Percentiles rank a stretch among this genome's conserved stretches.
Conservation (phyloP, 2,797 vertebrate genomes). For the Poeciliopsis paucimaculata region DNA sequence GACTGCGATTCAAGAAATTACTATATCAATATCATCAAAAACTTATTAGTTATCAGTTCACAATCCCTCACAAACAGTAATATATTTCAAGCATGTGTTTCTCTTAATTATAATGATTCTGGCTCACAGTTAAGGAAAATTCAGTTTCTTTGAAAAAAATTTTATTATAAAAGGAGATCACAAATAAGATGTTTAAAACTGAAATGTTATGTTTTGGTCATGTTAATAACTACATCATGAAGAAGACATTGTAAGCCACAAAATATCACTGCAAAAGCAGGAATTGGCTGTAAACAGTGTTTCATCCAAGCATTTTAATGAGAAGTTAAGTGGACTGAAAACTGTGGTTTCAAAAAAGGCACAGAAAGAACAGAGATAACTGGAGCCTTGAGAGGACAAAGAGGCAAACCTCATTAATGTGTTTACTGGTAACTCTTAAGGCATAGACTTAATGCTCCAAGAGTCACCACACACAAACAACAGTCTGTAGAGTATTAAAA, state of each 20-base stretch:
- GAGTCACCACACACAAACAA: not conserved
- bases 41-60: not conserved
- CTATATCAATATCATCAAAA: not conserved
- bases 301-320: not conserved
- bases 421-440: not conserved
- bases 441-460: not conserved
- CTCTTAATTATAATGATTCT: not conserved
- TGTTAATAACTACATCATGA: not conserved
- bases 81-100: not conserved
- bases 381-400: not conserved
- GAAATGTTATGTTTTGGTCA: not conserved
- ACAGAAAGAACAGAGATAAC: not conserved
- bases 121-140: not conserved
- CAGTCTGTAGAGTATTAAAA: not conserved
- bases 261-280: not conserved
- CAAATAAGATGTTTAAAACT: not conserved
- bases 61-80: not conserved
- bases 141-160: not conserved
- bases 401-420: not conserved
- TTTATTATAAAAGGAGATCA: not conserved
- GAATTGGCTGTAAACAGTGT: not conserved
- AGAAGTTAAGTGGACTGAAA: not conserved
- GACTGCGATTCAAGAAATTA: slow-evolving; percentile 67
- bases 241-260: not conserved
- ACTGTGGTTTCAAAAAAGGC: not conserved